These are phyloP conservation scores for Heterotilapia buettikoferi DNA, from an alignment of 2,113 vertebrate genomes.

Conservation along the genomic window DNA sequence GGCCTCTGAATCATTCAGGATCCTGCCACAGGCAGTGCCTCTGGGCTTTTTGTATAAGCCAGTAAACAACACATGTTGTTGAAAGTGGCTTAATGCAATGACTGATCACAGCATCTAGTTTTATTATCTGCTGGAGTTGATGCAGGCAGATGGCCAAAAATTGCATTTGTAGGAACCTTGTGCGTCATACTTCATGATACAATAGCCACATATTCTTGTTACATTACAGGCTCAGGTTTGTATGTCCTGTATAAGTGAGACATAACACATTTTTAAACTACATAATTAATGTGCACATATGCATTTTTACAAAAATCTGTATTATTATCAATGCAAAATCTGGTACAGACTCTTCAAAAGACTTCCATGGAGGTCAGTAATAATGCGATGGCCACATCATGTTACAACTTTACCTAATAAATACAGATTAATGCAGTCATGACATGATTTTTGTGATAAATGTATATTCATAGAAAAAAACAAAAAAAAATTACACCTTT, in stretches of 20 bases:
- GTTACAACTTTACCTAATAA: neutral
- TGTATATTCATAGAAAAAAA: neutral
- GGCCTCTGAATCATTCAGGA: neutral
- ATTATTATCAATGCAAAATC: neutral
- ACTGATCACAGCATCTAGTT: neutral
- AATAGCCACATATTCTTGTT: neutral
- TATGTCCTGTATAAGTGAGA: neutral
- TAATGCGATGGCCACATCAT: neutral
- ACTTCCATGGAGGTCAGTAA: neutral
- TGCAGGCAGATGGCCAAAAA: neutral
- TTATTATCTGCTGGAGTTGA: neutral
- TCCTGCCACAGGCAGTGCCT: neutral
- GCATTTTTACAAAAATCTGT: neutral
- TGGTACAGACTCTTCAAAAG: neutral
- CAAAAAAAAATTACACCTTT: neutral
- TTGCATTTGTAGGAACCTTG: neutral
- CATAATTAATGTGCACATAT: neutral
- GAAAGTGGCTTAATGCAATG: neutral
- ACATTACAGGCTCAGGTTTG: neutral
- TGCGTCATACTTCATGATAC: neutral
- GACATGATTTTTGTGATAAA: neutral
- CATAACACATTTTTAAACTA: neutral
- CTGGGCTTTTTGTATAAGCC: neutral
- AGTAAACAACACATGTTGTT: slow-evolving; percentile 1
- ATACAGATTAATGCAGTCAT: neutral